Evolutionary conservation across 2,113 vertebrate genomes (phyloP), one percentile per base, ranked within the genome.

Genomic region (Meles meles): DNA sequence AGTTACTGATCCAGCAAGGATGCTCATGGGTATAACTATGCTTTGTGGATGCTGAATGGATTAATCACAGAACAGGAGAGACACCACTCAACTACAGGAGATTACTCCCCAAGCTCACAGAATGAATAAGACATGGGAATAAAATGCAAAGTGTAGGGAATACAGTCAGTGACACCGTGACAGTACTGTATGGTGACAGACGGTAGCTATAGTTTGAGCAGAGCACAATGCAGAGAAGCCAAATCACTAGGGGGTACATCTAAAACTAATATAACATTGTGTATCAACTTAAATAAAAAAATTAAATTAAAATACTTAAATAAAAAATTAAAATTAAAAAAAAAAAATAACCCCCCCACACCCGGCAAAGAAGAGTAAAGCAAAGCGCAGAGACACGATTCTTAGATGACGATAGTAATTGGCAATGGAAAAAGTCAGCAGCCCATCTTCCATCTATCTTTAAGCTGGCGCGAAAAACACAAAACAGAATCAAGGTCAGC

Each of bases 11-110:
- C 85, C 18, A 76, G 31, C 31, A 59, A 93, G 79, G 80, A 86
- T 52, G 25, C 37, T 57, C 1, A 5, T 69, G 86, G 57, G 39
- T 57, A 10, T 29, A 85, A 88, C 55, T 96, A 44, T 52, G 86
- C 84, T 82, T 74, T 92, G 39, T 29, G 37, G 91, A 81, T 88
- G 25, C 44, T 59, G 52, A 90, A 83, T 65, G 79, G 37, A 93
- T 92, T 87, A 76, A 80, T 59, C 69, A 59, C 18, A 86, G 76
- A 94, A 88, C 89, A 80, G 61, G 57, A 96, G 96, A 96, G 80
- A 85, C 29, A 79, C n/a, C 65, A n/a, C 42, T 93, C 86, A 77
- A 96, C 44, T 80, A 37, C 92, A 90, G 93, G 11, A 63, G 77
- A 74, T 86, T 82, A 84, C 82, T 95, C 63, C 86, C 93, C 6